Conservation (phyloP, 2,797 vertebrate species). For the Chaetophractus vellerosus region DNA sequence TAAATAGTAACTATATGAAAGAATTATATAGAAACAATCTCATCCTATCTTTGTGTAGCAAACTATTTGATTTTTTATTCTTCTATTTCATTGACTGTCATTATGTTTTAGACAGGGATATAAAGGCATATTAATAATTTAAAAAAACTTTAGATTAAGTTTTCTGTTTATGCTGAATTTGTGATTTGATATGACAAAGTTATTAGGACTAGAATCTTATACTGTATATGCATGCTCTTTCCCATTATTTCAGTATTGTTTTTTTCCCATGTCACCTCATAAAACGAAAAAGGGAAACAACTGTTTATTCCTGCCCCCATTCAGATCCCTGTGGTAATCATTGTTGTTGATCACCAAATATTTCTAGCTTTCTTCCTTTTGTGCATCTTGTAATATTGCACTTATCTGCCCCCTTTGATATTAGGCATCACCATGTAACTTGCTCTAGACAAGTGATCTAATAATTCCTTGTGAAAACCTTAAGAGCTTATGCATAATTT, state of each 20-base stretch:
- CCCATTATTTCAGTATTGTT: conserved; percentile 58
- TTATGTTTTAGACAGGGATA: conserved; percentile 21
- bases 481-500: not conserved
- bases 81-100: conserved; percentile 29
- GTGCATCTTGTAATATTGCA: not conserved
- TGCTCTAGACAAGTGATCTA: not conserved
- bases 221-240: not conserved
- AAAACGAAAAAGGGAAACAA: conserved; percentile 41
- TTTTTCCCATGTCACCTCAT: conserved; percentile 33
- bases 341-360: conserved; percentile 11
- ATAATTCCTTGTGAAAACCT: conserved; percentile 13
- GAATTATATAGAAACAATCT: conserved; percentile 76
- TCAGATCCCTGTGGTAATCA: not conserved
- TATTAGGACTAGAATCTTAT: not conserved
- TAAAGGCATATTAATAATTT: conserved; percentile 47
- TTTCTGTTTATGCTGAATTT: conserved; percentile 54
- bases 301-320: not conserved
- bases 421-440: not conserved
- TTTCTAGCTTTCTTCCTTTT: not conserved
- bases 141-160: conserved; percentile 16
- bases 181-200: conserved; percentile 56
- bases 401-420: not conserved
- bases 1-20: conserved; percentile 76
- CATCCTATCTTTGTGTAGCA: conserved; percentile 74
- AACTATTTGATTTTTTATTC: conserved; percentile 73